Conservation (phyloP, 2,113 vertebrate species). For the Todiramphus saurophagus region DNA sequence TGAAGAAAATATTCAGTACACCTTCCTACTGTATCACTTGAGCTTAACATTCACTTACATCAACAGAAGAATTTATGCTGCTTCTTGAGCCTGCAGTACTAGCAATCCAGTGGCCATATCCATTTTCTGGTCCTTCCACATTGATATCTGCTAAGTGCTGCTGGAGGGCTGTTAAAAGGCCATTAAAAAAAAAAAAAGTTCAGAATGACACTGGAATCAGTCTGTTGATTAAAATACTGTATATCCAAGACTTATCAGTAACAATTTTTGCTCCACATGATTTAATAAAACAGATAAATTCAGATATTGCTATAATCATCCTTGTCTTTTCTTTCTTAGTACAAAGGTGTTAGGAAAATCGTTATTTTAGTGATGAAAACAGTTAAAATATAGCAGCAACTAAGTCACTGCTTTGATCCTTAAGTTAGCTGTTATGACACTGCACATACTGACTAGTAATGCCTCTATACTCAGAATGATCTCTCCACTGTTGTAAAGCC, state of each 20-base stretch:
- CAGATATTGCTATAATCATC: neutral
- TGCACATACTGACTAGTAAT: neutral
- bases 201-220: neutral
- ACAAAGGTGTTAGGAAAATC: neutral
- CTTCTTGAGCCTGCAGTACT: slow-evolving; percentile 93
- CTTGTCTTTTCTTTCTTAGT: neutral
- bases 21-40: neutral
- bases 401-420: neutral
- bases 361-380: neutral
- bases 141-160: slow-evolving; percentile 98
- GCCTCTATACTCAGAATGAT: neutral
- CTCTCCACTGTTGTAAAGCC: neutral
- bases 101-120: slow-evolving; percentile 97
- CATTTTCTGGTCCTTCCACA: slow-evolving; percentile 93
- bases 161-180: slow-evolving; percentile 84
- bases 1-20: neutral
- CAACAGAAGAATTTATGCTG: slow-evolving; percentile 85
- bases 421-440: neutral
- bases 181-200: neutral
- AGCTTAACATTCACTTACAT: slow-evolving; percentile 79
- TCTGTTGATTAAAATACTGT: neutral
- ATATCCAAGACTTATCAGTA: neutral
- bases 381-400: neutral
- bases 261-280: neutral
- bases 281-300: neutral